Conservation (phyloP, 1,140 invertebrate species). For the Ceratina australensis region DNA sequence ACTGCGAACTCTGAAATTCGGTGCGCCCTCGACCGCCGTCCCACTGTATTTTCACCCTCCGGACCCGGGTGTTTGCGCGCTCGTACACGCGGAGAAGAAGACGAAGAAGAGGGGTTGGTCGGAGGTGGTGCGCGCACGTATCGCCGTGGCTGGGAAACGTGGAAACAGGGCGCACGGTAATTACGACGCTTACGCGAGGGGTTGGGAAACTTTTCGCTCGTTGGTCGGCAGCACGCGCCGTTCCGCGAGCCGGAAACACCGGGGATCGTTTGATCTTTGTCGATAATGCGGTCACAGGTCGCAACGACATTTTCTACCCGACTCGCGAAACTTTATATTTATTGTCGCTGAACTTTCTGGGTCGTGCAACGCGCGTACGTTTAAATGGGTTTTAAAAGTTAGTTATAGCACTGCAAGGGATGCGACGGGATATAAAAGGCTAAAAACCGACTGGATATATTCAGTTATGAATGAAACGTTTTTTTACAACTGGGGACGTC, state of each 20-base stretch:
- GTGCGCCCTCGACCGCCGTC: conserved; percentile 37
- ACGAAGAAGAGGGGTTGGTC: conserved; percentile 6
- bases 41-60: conserved; percentile 49
- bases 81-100: background rate
- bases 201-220: background rate
- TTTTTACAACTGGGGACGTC: too few relatives aligned
- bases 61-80: background rate
- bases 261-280: conserved; percentile 33
- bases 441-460: too few relatives aligned
- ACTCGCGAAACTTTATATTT: conserved; percentile 1
- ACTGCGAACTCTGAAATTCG: conserved; percentile 63
- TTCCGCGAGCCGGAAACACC: too few relatives aligned
- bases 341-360: conserved; percentile 18
- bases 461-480: too few relatives aligned
- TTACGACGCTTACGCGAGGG: conserved; percentile 28
- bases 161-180: conserved; percentile 35
- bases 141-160: conserved; percentile 29
- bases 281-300: background rate
- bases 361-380: background rate
- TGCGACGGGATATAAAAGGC: too few relatives aligned
- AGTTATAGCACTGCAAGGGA: too few relatives aligned
- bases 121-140: conserved; percentile 1
- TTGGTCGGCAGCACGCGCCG: background rate
- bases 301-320: background rate
- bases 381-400: conserved; percentile 12